phyloP scores from a whole-genome alignment of 2,113 vertebrate species.

The Cariama cristata region DNA sequence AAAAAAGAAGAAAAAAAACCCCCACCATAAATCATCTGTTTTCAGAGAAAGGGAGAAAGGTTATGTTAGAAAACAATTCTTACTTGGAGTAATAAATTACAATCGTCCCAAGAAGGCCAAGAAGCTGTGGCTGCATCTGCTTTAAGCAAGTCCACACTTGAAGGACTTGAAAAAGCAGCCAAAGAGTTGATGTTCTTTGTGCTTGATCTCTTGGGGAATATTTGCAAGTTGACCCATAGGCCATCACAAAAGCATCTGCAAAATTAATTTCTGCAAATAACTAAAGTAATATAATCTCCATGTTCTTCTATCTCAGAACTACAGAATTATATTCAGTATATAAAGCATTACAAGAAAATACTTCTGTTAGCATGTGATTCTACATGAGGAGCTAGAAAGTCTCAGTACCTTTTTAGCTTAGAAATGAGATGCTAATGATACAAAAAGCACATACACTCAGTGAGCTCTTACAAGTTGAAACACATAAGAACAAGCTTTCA shows the following conservation, averaged over 20 bases:
- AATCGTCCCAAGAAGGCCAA: slow-evolving; percentile 65
- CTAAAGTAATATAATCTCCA: slow-evolving; percentile 73
- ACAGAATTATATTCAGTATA: slow-evolving; percentile 26
- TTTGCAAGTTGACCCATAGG: slow-evolving; percentile 56
- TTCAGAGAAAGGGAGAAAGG: background rate
- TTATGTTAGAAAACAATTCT: slow-evolving; percentile 47
- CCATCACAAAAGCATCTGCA: slow-evolving; percentile 80
- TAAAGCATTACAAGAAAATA: slow-evolving; percentile 57
- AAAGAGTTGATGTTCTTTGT: slow-evolving; percentile 73
- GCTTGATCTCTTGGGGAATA: slow-evolving; percentile 51
- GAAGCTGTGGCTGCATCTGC: slow-evolving; percentile 72
- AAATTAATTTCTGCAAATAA: slow-evolving; percentile 79
- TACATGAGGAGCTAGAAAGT: slow-evolving; percentile 65
- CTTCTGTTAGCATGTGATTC: slow-evolving; percentile 71
- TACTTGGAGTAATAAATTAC: slow-evolving; percentile 77
- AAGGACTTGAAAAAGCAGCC: slow-evolving; percentile 70
- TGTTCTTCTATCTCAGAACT: slow-evolving; percentile 61
- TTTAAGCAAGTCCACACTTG: slow-evolving; percentile 81
- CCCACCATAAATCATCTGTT: background rate
- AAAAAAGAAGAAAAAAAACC: accelerated
- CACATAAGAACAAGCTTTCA: slow-evolving; percentile 73
- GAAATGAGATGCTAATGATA: slow-evolving; percentile 58
- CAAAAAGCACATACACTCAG: slow-evolving; percentile 27
- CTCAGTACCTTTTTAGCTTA: slow-evolving; percentile 65
- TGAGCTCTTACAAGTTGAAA: slow-evolving; percentile 34